Evolutionary conservation across 2,113 vertebrate species (phyloP), one percentile per base, ranked within the genome.

Genomic region (Thalassoma bifasciatum): DNA sequence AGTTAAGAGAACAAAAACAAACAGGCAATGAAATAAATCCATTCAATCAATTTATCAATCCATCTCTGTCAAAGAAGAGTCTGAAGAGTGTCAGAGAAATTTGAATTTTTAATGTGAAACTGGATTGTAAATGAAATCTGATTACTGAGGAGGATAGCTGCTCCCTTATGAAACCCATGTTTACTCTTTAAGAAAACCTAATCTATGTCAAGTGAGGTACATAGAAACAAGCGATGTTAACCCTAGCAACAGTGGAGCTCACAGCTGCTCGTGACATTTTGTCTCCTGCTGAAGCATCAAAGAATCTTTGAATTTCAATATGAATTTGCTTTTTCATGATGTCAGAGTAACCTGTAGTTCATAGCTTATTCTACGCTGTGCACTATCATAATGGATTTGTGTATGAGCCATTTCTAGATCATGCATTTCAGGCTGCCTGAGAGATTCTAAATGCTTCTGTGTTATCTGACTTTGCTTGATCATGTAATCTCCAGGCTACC

Each of bases 401-500:
- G 46, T 46, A 46, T 17, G 17, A 6, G 14, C 44, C 17, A 8
- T 46, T 19, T 17, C 17, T 7, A 17, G 16, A 46, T 16, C 44
- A 7, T 19, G 44, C 44, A 47, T 47, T 47, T 47, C 19, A 47
- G 8, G 17, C 44, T n/a, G 17, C n/a, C 19, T 47, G 17, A 1
- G 44, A 47, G 2, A 0, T 47, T 40, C 51, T 36, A 46, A 79
- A 57, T 61, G 44, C 54, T 46, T 79, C n/a, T 0, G 30, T 77
- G 72, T 84, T 78, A 13, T 75, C 73, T 86, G 56, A 84, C 70
- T 75, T 83, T 65, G 30, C 59, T 65, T 24, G 50, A 56, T 86
- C 83, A 69, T 66, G 38, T 81, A 72, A 84, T 84, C 77, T 36
- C 49, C 40, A 52, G 30, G 14, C 79, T 69, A 21, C 72, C 65